Conservation (phyloP, 2,888 invertebrate genomes). For the Theretra japonica region DNA sequence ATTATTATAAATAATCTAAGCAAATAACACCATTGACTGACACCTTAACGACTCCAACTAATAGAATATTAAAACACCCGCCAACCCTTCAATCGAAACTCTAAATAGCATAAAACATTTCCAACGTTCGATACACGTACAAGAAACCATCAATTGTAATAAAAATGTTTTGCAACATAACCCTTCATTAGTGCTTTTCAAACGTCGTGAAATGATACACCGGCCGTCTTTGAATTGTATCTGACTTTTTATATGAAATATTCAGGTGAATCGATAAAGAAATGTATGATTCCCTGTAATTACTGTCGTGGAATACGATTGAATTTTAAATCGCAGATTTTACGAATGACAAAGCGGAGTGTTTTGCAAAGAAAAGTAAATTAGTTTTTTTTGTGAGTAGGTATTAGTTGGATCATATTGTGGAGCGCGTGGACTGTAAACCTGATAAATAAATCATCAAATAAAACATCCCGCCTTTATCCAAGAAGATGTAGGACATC, state of each 20-base stretch:
- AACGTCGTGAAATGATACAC: constrained; percentile 11
- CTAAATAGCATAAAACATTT: not conserved
- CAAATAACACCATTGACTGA: not conserved
- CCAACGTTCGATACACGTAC: constrained; percentile 17
- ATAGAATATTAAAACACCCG: not conserved
- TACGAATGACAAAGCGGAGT: not conserved
- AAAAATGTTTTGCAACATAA: constrained; percentile 24
- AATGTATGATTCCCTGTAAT: not conserved
- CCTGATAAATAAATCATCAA: too few species aligned
- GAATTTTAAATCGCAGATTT: not conserved
- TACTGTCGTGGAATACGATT: not conserved
- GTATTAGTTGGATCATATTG: too few species aligned
- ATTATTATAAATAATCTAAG: not conserved
- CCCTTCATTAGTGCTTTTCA: constrained; percentile 19
- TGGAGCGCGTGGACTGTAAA: too few species aligned
- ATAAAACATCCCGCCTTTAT: too few species aligned
- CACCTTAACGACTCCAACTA: not conserved
- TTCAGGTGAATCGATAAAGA: constrained; percentile 2
- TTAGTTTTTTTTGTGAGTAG: too few species aligned
- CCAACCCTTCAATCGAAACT: constrained; percentile 7
- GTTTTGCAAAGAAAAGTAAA: not conserved
- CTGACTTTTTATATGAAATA: constrained; percentile 8
- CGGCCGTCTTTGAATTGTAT: not conserved
- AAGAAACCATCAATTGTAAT: constrained; percentile 13
- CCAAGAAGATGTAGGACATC: too few species aligned